These are phyloP conservation scores for Piaya cayana DNA, from an alignment of 2,113 vertebrate genomes.

Conservation along the genomic window DNA sequence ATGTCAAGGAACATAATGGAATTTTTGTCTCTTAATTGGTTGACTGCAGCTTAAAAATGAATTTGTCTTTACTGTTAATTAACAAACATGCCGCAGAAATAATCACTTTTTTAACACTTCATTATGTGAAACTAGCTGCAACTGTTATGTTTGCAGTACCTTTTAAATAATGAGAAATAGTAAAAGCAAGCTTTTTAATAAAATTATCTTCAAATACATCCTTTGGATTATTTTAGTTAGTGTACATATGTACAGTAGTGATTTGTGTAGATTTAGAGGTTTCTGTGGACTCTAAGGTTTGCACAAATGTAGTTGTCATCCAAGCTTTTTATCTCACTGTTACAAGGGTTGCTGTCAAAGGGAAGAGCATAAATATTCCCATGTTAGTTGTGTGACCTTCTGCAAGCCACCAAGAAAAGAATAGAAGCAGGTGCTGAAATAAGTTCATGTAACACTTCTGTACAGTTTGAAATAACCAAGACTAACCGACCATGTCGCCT, in stretches of 20 bases:
- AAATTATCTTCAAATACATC: fast-evolving
- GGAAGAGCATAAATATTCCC: background rate
- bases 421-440: background rate
- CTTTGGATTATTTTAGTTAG: background rate
- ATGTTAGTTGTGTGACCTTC: background rate
- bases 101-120: background rate
- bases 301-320: background rate
- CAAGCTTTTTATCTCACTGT: background rate
- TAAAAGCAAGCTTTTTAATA: background rate
- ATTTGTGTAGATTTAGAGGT: background rate
- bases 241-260: fast-evolving
- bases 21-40: background rate
- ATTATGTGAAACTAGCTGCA: background rate
- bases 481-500: background rate
- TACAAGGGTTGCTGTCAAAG: background rate
- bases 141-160: background rate
- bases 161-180: background rate
- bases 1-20: background rate
- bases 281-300: background rate
- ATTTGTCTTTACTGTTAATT: background rate
- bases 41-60: background rate
- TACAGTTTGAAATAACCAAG: background rate
- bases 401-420: background rate
- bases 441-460: background rate
- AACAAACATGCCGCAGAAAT: background rate